phyloP scores from a whole-genome alignment of 53 echinoderm and acorn worm species.

The Arbacia lixula region DNA sequence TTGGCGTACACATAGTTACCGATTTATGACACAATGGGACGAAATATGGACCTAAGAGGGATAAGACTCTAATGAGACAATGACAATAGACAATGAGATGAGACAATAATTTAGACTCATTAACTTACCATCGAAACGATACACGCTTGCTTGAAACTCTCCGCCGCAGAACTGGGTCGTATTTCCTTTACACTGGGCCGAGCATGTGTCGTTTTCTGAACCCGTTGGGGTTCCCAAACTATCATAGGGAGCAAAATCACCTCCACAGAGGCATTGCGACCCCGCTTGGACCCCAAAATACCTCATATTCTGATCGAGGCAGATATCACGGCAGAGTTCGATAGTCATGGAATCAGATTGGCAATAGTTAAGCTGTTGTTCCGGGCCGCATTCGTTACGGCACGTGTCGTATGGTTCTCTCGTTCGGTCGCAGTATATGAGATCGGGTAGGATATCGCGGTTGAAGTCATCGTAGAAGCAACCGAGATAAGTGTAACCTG shows the following conservation, averaged over 20 bases:
- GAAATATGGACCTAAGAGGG: no score
- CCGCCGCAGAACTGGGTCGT: constrained; percentile 65
- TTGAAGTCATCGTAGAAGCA: constrained; percentile 61
- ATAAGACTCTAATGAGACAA: no score
- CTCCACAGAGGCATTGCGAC: constrained; percentile 75
- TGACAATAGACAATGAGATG: no score
- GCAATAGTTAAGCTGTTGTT: constrained; percentile 41
- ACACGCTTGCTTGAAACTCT: constrained; percentile 66
- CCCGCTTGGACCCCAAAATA: constrained; percentile 70
- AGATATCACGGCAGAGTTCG: constrained; percentile 59
- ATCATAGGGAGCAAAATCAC: constrained; percentile 57
- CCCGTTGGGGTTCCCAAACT: constrained; percentile 1
- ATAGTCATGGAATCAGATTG: constrained; percentile 62
- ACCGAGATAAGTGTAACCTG: constrained; percentile 60
- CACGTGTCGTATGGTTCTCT: background rate
- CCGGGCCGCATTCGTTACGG: constrained; percentile 27
- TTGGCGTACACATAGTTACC: no score
- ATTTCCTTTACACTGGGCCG: constrained; percentile 57
- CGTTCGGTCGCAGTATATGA: constrained; percentile 58
- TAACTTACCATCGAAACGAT: constrained; percentile 69
- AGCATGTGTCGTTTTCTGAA: constrained; percentile 16
- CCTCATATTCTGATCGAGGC: constrained; percentile 59
- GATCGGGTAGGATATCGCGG: constrained; percentile 53
- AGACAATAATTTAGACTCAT: no score
- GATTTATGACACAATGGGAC: no score